A percentile compares a stretch with the other conserved stretches of the same genome.
Conservation (phyloP, 2,888 invertebrate species). For the Scrobipalpa costella region DNA sequence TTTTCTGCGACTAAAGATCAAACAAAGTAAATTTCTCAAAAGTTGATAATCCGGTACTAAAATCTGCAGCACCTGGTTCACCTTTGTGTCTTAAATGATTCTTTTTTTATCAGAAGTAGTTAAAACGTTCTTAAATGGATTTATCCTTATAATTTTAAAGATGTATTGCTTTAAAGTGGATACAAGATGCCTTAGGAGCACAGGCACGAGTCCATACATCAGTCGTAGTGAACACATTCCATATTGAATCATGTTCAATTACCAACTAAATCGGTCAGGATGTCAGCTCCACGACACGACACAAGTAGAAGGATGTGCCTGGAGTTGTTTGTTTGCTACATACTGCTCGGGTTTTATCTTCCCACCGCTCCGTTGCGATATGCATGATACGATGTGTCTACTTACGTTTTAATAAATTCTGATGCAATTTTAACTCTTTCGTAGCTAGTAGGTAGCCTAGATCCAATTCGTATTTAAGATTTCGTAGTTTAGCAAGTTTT, state of each 20-base stretch:
- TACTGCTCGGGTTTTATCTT: constrained; percentile 10
- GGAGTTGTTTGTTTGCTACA: constrained; percentile 19
- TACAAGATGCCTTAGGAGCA: constrained; percentile 27
- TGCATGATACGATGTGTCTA: not conserved
- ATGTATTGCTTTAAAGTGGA: not conserved
- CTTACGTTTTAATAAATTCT: not conserved
- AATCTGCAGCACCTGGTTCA: not conserved
- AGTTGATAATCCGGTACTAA: not conserved
- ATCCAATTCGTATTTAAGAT: not conserved
- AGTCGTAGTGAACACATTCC: constrained; percentile 51
- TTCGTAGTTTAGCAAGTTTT: no score
- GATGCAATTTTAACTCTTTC: not conserved
- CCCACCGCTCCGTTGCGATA: constrained; percentile 5
- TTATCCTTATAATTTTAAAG: no score
- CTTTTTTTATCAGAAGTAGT: not conserved
- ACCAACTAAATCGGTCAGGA: constrained; percentile 60
- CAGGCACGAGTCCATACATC: constrained; percentile 40
- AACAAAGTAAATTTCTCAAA: not conserved
- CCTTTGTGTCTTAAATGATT: constrained; percentile 26
- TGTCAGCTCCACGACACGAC: constrained; percentile 45
- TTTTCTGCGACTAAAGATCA: not conserved
- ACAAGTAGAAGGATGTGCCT: constrained; percentile 23
- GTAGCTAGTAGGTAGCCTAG: not conserved
- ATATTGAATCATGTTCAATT: constrained; percentile 65
- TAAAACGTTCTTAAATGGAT: not conserved